A percentile compares a stretch with the other conserved stretches of the same genome.
Evolutionary conservation across 2,113 vertebrate species (phyloP).

Genomic region (Lucifuga dentata): DNA sequence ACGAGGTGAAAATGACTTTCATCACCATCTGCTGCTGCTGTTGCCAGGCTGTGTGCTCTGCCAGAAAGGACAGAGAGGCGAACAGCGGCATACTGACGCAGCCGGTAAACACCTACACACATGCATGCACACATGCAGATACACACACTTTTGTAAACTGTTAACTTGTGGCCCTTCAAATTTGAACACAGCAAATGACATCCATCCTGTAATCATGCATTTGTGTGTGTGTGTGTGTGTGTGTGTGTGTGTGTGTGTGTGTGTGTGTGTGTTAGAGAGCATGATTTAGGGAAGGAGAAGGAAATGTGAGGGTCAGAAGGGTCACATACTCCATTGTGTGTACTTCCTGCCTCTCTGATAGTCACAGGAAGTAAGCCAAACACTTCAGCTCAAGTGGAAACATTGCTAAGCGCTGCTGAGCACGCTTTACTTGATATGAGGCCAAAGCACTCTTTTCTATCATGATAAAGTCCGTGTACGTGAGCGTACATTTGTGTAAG

Average conservation of each 20-base stretch:
- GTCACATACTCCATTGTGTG: slow-evolving; percentile 55
- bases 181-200: slow-evolving; percentile 22
- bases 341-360: slow-evolving; percentile 59
- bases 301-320: slow-evolving; percentile 44
- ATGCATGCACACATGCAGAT: background rate
- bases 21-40: slow-evolving; percentile 71
- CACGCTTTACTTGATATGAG: slow-evolving; percentile 26
- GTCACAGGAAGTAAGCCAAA: slow-evolving; percentile 67
- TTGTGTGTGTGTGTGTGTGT: background rate
- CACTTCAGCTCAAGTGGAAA: slow-evolving; percentile 69
- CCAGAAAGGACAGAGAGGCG: slow-evolving; percentile 32
- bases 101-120: slow-evolving; percentile 46
- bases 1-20: slow-evolving; percentile 45
- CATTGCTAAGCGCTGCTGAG: slow-evolving; percentile 35
- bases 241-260: background rate
- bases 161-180: slow-evolving; percentile 35
- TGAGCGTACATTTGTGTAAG: too few species aligned
- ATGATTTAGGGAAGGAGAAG: slow-evolving; percentile 15
- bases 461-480: slow-evolving; percentile 23
- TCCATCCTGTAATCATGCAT: background rate
- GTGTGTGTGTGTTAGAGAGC: background rate
- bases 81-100: slow-evolving; percentile 46
- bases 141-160: background rate
- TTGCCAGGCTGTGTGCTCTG: slow-evolving; percentile 51
- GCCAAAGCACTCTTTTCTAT: slow-evolving; percentile 22